A percentile compares a stretch with the other conserved stretches of the same genome.
These are phyloP conservation scores for Tetrax tetrax DNA, from an alignment of 2,113 vertebrate species.

Conservation along the genomic window DNA sequence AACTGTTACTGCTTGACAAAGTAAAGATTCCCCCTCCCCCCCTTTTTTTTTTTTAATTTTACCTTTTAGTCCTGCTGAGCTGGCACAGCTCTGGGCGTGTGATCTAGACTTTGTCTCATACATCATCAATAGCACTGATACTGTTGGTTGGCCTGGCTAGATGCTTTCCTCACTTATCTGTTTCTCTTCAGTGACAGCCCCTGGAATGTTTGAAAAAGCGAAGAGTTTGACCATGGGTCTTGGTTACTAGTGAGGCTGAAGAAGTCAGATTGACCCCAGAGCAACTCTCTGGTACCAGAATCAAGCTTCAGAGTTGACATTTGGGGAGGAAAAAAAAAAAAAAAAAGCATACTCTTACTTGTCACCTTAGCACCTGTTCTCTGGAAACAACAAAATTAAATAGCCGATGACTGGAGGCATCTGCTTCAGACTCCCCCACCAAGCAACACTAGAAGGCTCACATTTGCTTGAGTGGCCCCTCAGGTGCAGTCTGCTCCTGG, in stretches of 20 bases:
- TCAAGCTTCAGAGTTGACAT: neutral
- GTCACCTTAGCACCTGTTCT: neutral
- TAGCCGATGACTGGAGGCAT: neutral
- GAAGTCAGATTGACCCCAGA: neutral
- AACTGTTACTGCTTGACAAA: neutral
- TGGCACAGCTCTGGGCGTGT: neutral
- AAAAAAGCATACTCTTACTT: accelerated
- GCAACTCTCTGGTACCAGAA: neutral
- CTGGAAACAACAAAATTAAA: neutral
- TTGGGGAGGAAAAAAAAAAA: accelerated
- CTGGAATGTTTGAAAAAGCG: neutral
- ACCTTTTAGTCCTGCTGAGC: neutral
- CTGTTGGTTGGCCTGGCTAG: neutral
- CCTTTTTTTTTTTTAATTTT: neutral
- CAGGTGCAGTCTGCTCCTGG: neutral
- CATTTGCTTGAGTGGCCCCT: neutral
- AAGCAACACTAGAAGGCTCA: neutral
- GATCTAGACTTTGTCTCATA: neutral
- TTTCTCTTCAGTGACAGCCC: neutral
- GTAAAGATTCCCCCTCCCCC: neutral
- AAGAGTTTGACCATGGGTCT: neutral
- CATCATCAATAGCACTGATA: neutral
- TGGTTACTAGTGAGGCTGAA: neutral
- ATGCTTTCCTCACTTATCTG: neutral
- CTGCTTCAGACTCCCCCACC: neutral